Base-by-base conservation (phyloP, 2,113 vertebrate species). In the Hypomesus transpacificus region DNA sequence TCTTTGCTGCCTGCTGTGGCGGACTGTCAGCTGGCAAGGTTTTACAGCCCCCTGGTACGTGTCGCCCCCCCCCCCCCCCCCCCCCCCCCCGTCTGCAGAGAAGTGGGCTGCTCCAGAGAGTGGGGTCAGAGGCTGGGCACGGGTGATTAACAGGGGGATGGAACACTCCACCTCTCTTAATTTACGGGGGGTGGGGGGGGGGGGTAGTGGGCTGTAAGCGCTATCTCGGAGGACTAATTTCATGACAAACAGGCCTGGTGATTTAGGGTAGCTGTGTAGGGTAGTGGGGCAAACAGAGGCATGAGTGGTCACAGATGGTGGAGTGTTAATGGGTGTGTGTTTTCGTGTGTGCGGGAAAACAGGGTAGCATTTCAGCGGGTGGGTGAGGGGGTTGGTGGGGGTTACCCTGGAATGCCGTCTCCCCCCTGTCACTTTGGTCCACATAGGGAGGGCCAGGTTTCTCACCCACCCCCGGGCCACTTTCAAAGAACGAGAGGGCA, bases 191-290 rank as follows among this genome's bases (percentile, higher is more conserved):
- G 62, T 34, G 31, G 31, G 31, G 31, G 31, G 31, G 31, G 4
- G 28, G 28, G 28, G 28, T 2, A 34, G 31, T 34, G 31, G 76
- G 78, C 82, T 89, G n/a, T 65, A 65, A 65, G 62, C 28, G 31
- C 84, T 79, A 85, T 86, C 17, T 26, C n/a, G 69, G 68, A 82
- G 70, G 85, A 77, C 85, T 92, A 89, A 92, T 89, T 89, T 84
- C 83, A 74, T 85, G 81, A 82, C 76, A 88, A 89, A 87, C 83
- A 73, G 76, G 78, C 75, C 77, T 34, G 63, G 78, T 67, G 86
- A 80, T 80, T 87, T 77, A 78, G 75, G 80, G 80, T 50, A 34
- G 52, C 74, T 71, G 64, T 13, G 64, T 17, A 22, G 52, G 57
- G 50, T 73, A 68, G 53, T 74, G 69, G 59, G 77, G 34, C 18